Base-by-base conservation (phyloP, 2,888 invertebrate species). In the Blera fallax region DNA sequence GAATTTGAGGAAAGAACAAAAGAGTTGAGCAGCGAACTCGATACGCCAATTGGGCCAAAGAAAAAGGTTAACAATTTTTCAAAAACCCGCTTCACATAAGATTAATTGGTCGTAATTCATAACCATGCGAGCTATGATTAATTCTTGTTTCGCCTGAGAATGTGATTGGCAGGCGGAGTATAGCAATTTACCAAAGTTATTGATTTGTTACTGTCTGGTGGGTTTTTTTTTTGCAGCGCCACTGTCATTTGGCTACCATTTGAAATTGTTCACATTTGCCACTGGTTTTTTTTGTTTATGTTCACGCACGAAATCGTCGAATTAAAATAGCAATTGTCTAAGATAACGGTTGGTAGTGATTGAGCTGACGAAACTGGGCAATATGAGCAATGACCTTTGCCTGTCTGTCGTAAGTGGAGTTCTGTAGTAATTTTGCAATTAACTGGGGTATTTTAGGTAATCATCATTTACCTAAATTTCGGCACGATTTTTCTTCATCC, bases 1-100 rank as follows among this genome's bases (percentile, higher is more conserved):
- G 27, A 52, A 64, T n/a, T 43, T 4, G 10, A 10, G 14, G 16
- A 8, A n/a, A 34, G 60, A 40, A 70, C 65, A 72, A 83, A 83
- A 78, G 77, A 82, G 65, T 72, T 77, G 72, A 52, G 10, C 7
- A 45, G 54, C 69, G 56, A 79, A 83, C 83, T 69, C 11, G 29
- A 67, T 60, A 48, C 32, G n/a, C 52, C 43, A 69, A 56, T 69
- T 50, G 40, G n/a, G 7, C 1, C 10, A 2, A 21, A 2, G 16
- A 48, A 54, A 52, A 37, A 14, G 24, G 18, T 2, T 37, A 1
- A 14, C 24, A 11, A 11, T 37, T 16, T 14, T 24, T 5, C 2
- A 7, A 11, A 32, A 48, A 14, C 14, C 21, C 48, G 18, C 58
- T 58, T 79, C 56, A 37, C 21, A 4, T 27, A 8, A 73, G 62